These are phyloP conservation scores for Actinemys pallida DNA, from an alignment of 2,113 vertebrate species.

Conservation along the genomic window DNA sequence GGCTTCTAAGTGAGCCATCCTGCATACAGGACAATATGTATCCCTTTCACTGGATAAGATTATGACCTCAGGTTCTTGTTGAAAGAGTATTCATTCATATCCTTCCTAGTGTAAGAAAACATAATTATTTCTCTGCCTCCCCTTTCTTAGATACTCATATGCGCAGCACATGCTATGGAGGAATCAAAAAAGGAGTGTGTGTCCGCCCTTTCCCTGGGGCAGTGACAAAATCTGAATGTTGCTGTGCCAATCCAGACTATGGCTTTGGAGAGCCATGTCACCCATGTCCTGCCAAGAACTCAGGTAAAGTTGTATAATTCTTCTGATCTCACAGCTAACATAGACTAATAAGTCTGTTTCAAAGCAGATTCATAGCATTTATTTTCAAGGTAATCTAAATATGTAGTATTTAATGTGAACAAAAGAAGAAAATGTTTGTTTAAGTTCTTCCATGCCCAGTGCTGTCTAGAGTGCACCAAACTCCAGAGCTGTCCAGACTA, in stretches of 20 bases:
- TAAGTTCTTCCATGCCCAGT: background rate
- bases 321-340: background rate
- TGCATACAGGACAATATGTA: background rate
- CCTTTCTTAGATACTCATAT: constrained; percentile 79
- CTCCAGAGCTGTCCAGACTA: background rate
- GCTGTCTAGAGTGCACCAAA: background rate
- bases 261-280: constrained; percentile 83
- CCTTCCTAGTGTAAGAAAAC: background rate
- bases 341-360: background rate
- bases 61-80: background rate
- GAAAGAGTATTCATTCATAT: background rate
- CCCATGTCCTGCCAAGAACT: constrained; percentile 80
- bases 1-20: background rate
- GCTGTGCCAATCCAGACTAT: constrained; percentile 82
- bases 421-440: background rate
- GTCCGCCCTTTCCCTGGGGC: constrained; percentile 79
- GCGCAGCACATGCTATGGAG: constrained; percentile 84
- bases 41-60: background rate
- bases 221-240: constrained; percentile 85
- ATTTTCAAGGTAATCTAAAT: background rate
- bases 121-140: background rate
- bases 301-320: constrained; percentile 67
- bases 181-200: constrained; percentile 79
- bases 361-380: background rate
- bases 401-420: background rate